phyloP scores from a whole-genome alignment of 2,797 vertebrate species.

The Uromys caudimaculatus region DNA sequence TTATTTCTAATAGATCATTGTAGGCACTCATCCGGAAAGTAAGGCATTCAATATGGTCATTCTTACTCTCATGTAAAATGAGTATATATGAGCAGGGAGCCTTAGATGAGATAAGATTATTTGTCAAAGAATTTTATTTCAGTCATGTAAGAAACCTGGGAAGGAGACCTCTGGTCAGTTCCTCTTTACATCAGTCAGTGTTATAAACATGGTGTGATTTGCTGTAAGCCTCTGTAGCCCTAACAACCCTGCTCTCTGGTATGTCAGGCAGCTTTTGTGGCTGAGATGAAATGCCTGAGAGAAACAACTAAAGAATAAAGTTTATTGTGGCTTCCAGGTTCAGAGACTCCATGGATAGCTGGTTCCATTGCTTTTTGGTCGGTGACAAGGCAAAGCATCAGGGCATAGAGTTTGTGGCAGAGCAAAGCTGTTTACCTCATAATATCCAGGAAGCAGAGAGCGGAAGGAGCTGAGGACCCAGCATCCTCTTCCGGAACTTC shows the following conservation, averaged over 20 bases:
- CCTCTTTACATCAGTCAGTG: not conserved
- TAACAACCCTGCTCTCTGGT: not conserved
- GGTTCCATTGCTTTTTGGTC: not conserved
- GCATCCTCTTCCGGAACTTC: not conserved
- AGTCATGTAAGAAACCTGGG: not conserved
- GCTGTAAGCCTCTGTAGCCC: not conserved
- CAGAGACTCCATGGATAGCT: not conserved
- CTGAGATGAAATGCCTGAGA: not conserved
- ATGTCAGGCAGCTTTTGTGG: not conserved
- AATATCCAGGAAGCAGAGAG: not conserved
- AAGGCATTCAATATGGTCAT: not conserved
- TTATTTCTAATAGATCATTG: not conserved
- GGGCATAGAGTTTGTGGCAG: not conserved
- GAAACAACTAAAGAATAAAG: not conserved
- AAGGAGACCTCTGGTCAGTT: not conserved
- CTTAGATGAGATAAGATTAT: not conserved
- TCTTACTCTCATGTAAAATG: not conserved
- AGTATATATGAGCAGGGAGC: not conserved
- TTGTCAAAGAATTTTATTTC: not conserved
- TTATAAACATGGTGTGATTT: not conserved
- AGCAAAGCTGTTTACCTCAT: not conserved
- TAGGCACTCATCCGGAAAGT: not conserved
- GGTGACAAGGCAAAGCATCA: not conserved
- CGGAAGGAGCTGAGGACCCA: not conserved
- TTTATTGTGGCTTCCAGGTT: not conserved